Conservation (phyloP, 2,113 vertebrate genomes). For the Boulengerochromis microlepis region DNA sequence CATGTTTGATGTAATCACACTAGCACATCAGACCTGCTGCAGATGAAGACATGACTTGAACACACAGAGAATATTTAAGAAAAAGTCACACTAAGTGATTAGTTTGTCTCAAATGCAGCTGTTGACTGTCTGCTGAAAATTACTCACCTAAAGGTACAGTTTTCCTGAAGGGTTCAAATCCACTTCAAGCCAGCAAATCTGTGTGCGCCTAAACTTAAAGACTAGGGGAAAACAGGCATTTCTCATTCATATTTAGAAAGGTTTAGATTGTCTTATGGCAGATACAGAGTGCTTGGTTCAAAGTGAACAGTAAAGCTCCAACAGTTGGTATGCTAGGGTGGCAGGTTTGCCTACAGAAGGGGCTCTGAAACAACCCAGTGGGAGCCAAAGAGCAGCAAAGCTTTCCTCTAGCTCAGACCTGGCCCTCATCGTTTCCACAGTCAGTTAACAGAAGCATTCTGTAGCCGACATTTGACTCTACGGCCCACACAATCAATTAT, state of each 20-base stretch:
- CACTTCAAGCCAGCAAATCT: neutral
- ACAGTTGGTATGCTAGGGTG: slow-evolving; percentile 50
- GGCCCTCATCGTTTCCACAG: slow-evolving; percentile 25
- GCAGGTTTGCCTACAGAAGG: slow-evolving; percentile 68
- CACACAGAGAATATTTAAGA: neutral
- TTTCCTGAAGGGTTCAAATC: neutral
- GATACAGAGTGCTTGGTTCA: neutral
- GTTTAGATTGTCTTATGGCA: neutral
- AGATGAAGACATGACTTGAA: neutral
- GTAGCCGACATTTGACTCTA: neutral
- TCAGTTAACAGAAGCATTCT: slow-evolving; percentile 14
- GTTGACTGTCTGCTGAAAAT: neutral
- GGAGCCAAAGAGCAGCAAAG: slow-evolving; percentile 39
- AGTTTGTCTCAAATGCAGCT: neutral
- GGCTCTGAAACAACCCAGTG: slow-evolving; percentile 52
- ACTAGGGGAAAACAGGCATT: neutral
- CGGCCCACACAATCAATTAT: neutral
- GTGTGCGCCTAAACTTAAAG: neutral
- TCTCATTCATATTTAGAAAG: neutral
- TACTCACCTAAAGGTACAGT: neutral
- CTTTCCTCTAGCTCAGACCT: slow-evolving; percentile 27
- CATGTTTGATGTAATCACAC: neutral
- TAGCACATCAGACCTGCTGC: neutral
- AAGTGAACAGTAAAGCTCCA: slow-evolving; percentile 55
- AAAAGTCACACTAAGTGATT: neutral